Evolutionary conservation across 2,888 invertebrate species (phyloP).

Genomic region (Phyllotreta striolata): DNA sequence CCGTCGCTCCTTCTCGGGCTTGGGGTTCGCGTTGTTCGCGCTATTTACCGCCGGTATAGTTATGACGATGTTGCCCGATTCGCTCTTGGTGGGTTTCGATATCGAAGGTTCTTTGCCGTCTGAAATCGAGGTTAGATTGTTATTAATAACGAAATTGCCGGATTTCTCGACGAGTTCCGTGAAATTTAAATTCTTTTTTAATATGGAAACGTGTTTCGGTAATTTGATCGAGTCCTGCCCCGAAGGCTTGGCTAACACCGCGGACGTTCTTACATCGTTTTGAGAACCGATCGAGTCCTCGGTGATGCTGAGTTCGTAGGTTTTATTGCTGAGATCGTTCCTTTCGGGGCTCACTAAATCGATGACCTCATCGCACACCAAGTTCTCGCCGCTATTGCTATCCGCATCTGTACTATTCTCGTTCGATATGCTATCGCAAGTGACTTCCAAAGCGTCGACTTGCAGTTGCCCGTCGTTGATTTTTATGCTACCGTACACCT

Average conservation of each 20-base stretch:
- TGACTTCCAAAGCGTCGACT: constrained; percentile 57
- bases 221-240: constrained; percentile 55
- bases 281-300: constrained; percentile 56
- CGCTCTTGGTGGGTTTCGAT: constrained; percentile 36
- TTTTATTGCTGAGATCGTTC: constrained; percentile 50
- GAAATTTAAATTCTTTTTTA: constrained; percentile 54
- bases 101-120: constrained; percentile 45
- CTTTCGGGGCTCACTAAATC: constrained; percentile 57
- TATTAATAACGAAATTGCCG: constrained; percentile 43
- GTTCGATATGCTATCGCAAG: constrained; percentile 57
- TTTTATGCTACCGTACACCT: constrained; percentile 70
- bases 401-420: constrained; percentile 51
- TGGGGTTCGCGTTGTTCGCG: constrained; percentile 27
- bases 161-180: constrained; percentile 43
- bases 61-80: constrained; percentile 41
- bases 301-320: constrained; percentile 57
- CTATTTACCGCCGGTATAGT: constrained; percentile 34
- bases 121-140: constrained; percentile 50
- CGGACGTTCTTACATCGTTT: constrained; percentile 61
- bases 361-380: constrained; percentile 63
- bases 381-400: constrained; percentile 50
- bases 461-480: constrained; percentile 64
- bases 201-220: constrained; percentile 60
- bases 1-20: constrained; percentile 54
- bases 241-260: constrained; percentile 35